Evolutionary conservation across 1,140 invertebrate species (phyloP).

Genomic region (Drosophila asahinai): DNA sequence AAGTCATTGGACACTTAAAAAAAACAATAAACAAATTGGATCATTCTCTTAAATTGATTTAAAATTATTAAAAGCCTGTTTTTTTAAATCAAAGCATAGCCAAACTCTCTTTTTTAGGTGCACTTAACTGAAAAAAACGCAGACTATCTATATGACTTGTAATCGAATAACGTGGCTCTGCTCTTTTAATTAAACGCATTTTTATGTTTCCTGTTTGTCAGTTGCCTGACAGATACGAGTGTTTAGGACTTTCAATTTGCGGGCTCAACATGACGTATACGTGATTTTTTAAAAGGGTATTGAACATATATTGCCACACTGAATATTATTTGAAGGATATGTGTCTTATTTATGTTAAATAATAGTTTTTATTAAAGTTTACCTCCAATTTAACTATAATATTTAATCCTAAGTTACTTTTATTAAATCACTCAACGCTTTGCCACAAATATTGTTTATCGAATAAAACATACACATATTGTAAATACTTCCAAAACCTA

Average conservation of each 20-base stretch:
- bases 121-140: neutral
- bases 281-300: neutral
- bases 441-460: no score
- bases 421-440: no score
- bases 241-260: neutral
- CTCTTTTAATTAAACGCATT: neutral
- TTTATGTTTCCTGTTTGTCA: neutral
- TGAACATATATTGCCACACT: no score
- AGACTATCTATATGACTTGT: neutral
- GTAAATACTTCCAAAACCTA: neutral
- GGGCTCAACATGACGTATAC: slow-evolving; percentile 16
- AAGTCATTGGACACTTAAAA: slow-evolving; percentile 3
- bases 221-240: neutral
- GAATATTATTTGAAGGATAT: neutral
- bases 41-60: neutral
- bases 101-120: neutral
- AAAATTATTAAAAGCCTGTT: neutral
- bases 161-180: slow-evolving; percentile 7
- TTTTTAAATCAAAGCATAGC: neutral
- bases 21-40: neutral
- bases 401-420: no score
- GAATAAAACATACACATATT: neutral
- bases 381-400: no score
- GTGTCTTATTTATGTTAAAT: neutral
- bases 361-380: neutral